Conservation (phyloP, 2,888 invertebrate genomes). For the Gnatocerus cornutus region DNA sequence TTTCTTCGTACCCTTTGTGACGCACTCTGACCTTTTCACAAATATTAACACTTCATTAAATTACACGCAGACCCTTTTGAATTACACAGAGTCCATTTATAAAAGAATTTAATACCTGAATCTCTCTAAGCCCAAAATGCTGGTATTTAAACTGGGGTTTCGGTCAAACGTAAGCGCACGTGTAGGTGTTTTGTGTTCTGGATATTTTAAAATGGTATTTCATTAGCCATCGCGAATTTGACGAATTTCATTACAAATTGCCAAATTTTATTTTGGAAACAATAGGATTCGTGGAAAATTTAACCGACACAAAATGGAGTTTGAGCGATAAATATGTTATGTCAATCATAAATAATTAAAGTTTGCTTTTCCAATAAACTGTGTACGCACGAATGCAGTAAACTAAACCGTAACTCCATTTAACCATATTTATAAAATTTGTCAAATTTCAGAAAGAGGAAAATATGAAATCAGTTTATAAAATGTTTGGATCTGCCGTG, state of each 20-base stretch:
- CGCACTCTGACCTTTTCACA: neutral
- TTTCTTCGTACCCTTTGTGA: neutral
- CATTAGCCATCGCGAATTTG: no score
- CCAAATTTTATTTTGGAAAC: no score
- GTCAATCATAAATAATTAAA: constrained; percentile 18
- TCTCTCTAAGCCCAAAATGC: neutral
- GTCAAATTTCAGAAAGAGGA: neutral
- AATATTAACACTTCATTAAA: constrained; percentile 13
- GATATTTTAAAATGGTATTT: no score
- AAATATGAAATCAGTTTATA: constrained; percentile 28
- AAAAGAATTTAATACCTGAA: constrained; percentile 5
- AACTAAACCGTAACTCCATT: neutral
- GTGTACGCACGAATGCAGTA: neutral
- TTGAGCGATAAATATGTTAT: neutral
- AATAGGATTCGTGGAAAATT: no score
- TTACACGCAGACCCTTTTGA: neutral
- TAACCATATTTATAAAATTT: neutral
- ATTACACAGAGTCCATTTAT: constrained; percentile 3
- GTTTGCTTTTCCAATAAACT: constrained; percentile 10
- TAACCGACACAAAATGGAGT: no score
- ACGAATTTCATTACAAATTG: no score
- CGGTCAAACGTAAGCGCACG: no score
- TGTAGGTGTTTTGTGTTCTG: no score
- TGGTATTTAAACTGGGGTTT: no score
- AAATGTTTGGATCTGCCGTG: constrained; percentile 21